phyloP scores from a whole-genome alignment of 2,113 vertebrate genomes.

The Oryzias javanicus region DNA sequence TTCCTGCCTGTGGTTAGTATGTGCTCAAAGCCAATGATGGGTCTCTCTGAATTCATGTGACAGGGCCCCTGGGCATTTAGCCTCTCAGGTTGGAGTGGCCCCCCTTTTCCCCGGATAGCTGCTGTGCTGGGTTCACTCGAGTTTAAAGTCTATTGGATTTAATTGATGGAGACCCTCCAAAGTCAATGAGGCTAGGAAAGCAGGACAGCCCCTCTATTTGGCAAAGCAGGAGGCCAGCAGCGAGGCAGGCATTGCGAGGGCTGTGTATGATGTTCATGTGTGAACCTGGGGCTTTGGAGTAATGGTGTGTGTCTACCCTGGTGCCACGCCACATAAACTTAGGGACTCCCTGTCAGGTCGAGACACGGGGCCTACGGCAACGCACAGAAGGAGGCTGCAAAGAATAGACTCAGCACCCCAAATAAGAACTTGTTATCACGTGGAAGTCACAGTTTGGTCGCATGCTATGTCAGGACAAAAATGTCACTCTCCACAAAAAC shows the following conservation, averaged over 20 bases:
- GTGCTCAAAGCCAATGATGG: constrained; percentile 27
- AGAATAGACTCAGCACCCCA: constrained; percentile 41
- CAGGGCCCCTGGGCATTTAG: constrained; percentile 18
- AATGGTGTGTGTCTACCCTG: constrained; percentile 70
- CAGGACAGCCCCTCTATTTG: constrained; percentile 65
- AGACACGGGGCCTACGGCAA: constrained; percentile 49
- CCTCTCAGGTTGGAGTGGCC: constrained; percentile 39
- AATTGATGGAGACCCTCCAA: constrained; percentile 73
- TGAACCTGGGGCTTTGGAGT: constrained; percentile 62
- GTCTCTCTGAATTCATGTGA: constrained; percentile 39
- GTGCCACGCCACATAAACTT: constrained; percentile 70
- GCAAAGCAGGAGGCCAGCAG: constrained; percentile 63
- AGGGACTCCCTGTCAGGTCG: constrained; percentile 61
- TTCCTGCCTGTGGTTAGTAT: constrained; percentile 28
- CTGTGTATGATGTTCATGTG: constrained; percentile 61
- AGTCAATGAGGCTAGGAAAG: constrained; percentile 71
- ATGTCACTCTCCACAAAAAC: constrained; percentile 4
- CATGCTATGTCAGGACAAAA: constrained; percentile 19
- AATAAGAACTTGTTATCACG: constrained; percentile 34
- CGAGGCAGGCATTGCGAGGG: constrained; percentile 39
- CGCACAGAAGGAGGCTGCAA: constrained; percentile 50
- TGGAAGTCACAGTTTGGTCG: constrained; percentile 30
- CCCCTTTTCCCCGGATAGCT: constrained; percentile 46
- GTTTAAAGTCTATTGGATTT: constrained; percentile 66
- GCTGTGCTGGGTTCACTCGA: constrained; percentile 45